phyloP scores from a whole-genome alignment of 1,140 invertebrate genomes.

The Caerostris extrusa region DNA sequence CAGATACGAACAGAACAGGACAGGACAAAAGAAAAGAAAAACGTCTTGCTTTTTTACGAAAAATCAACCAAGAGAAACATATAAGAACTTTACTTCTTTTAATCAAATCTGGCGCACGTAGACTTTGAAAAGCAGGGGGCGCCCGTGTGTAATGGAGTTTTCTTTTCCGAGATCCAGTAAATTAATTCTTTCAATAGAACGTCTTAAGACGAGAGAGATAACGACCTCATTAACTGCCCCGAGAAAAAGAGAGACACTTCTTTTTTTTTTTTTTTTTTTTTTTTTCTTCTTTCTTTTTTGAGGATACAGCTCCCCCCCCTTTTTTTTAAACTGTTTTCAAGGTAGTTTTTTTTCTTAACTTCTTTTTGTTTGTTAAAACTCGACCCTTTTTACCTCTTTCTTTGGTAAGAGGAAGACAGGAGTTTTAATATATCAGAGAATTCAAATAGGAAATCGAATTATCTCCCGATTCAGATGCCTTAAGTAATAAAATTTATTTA shows the following conservation, averaged over 20 bases:
- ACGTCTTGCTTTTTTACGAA: background rate
- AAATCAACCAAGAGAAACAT: background rate
- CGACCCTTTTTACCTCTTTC: no score
- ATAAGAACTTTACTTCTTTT: background rate
- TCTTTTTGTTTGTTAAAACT: no score
- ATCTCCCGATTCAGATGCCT: no score
- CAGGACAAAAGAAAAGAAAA: background rate
- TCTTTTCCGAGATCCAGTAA: background rate
- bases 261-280: background rate
- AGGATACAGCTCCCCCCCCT: background rate
- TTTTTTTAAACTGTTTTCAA: background rate
- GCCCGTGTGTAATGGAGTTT: background rate
- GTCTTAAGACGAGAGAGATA: conserved; percentile 20
- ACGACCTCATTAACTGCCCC: conserved; percentile 29
- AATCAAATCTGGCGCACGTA: background rate
- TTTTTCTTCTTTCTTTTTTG: background rate
- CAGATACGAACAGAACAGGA: background rate
- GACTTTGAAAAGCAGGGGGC: background rate
- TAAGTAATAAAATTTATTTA: no score
- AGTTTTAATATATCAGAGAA: no score
- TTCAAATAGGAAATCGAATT: no score
- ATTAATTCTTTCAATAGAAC: conserved; percentile 19
- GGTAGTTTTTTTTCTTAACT: no score
- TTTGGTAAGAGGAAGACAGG: no score
- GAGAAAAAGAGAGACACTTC: background rate